Evolutionary conservation across 2,888 invertebrate species (phyloP).

Genomic region (Nymphalis urticae): DNA sequence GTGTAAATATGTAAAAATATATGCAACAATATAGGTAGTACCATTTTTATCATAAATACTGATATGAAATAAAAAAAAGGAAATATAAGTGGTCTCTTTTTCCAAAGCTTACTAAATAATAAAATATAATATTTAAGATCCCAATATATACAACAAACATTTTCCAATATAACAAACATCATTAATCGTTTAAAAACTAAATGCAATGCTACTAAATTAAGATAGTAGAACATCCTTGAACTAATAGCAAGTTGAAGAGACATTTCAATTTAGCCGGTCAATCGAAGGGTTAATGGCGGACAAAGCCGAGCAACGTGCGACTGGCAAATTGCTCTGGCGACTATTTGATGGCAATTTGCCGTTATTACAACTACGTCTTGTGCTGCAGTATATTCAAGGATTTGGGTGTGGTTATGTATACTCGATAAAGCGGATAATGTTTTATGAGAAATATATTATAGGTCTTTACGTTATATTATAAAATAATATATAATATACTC

Average conservation of each 20-base stretch:
- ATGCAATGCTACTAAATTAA: constrained; percentile 4
- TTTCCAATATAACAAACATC: no score
- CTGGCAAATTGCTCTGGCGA: constrained; percentile 42
- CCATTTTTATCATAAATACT: no score
- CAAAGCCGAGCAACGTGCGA: constrained; percentile 30
- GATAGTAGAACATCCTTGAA: constrained; percentile 13
- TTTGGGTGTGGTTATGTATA: constrained; percentile 23
- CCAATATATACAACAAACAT: no score
- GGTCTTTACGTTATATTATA: no score
- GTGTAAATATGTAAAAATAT: no score
- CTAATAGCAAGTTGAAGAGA: constrained; percentile 18
- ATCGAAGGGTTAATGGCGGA: constrained; percentile 26
- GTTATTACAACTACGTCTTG: constrained; percentile 54
- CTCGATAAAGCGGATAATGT: background rate
- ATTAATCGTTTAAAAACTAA: background rate
- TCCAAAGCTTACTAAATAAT: no score
- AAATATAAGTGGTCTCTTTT: no score
- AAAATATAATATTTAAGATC: no score
- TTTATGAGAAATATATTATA: background rate
- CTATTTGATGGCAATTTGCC: constrained; percentile 58
- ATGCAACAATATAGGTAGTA: no score
- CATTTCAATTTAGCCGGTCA: constrained; percentile 28
- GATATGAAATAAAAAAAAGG: no score
- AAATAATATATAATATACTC: background rate
- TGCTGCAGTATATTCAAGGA: constrained; percentile 46